Percentiles rank a stretch among this genome's conserved stretches.
phyloP scores from a whole-genome alignment of 2,113 vertebrate genomes.

The Rhadina sibilatrix region DNA sequence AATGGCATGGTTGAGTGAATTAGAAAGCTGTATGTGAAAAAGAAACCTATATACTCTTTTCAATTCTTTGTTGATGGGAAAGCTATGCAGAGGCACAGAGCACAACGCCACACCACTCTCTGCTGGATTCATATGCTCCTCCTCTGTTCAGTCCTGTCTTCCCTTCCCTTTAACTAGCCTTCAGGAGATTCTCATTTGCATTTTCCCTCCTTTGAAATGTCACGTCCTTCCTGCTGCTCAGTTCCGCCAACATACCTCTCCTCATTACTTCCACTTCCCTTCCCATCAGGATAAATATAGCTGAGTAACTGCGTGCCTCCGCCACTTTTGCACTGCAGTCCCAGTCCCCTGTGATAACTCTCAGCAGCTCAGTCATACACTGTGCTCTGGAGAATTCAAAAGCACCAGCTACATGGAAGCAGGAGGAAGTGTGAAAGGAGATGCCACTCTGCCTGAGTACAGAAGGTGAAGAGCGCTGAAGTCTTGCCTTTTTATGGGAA shows the following conservation, averaged over 20 bases:
- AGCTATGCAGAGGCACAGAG: background rate
- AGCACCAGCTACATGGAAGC: background rate
- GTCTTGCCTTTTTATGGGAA: background rate
- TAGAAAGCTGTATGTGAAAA: background rate
- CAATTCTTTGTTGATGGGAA: background rate
- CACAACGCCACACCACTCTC: background rate
- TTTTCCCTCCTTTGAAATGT: slow-evolving; percentile 23
- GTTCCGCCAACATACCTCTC: background rate
- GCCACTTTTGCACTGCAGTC: background rate
- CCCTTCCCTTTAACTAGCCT: background rate
- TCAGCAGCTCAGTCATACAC: background rate
- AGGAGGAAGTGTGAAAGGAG: background rate
- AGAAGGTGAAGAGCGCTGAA: background rate
- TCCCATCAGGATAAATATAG: background rate
- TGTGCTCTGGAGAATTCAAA: background rate
- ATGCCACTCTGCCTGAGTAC: background rate
- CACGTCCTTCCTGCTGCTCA: slow-evolving; percentile 5
- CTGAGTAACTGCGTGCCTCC: background rate
- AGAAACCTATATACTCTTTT: background rate
- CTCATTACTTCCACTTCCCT: slow-evolving; percentile 13
- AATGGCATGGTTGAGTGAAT: background rate
- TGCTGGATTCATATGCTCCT: background rate
- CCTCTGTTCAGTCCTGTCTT: background rate
- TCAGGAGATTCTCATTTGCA: background rate
- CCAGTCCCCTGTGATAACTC: background rate